phyloP scores from a whole-genome alignment of 2,113 vertebrate species.

The Sarotherodon lohbergeri region DNA sequence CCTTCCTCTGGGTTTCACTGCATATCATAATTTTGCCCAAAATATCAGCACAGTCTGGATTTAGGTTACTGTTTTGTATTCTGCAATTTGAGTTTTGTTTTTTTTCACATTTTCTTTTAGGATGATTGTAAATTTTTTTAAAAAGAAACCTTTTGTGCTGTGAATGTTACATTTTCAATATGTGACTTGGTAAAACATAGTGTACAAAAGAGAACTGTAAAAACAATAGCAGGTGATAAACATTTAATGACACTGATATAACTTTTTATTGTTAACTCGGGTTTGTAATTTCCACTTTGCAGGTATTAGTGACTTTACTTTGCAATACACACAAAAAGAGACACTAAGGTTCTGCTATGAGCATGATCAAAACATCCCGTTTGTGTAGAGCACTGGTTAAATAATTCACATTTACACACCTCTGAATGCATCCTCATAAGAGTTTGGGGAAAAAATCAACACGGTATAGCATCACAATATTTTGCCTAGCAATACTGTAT shows the following conservation, averaged over 20 bases:
- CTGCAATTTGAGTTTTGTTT: rapidly evolving
- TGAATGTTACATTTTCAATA: background rate
- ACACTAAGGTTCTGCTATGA: background rate
- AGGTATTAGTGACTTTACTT: background rate
- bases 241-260: background rate
- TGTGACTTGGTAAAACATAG: background rate
- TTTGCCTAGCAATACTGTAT: background rate
- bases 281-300: background rate
- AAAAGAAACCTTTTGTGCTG: background rate
- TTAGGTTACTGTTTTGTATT: background rate
- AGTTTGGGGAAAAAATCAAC: rapidly evolving
- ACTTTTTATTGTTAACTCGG: background rate
- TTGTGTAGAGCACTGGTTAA: background rate
- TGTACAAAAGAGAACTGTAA: background rate
- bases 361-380: background rate
- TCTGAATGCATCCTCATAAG: background rate
- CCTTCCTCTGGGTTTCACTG: background rate
- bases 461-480: background rate
- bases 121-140: background rate
- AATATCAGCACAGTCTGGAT: background rate
- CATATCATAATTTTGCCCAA: background rate
- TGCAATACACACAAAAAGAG: background rate
- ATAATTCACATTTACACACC: background rate
- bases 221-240: background rate
- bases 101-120: background rate